A percentile compares a stretch with the other conserved stretches of the same genome.
Conservation (phyloP, 1,140 invertebrate genomes). For the Drosophila pruinosa region DNA sequence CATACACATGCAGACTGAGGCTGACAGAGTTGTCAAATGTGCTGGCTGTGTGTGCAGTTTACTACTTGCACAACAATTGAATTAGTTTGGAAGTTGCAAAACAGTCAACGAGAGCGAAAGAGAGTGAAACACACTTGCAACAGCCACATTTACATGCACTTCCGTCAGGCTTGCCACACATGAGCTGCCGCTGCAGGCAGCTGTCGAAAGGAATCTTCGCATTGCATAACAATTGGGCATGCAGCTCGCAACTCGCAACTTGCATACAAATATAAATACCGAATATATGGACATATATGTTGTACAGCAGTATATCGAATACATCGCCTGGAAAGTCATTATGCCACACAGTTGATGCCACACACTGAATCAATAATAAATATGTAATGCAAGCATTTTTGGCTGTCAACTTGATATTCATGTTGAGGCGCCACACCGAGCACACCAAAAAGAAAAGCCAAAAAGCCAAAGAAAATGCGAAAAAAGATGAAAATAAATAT, state of each 20-base stretch:
- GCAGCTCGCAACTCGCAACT: constrained; percentile 2
- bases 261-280: neutral
- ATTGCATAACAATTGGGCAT: constrained; percentile 50
- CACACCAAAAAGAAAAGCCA: constrained; percentile 9
- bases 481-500: neutral
- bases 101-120: constrained; percentile 15
- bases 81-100: constrained; percentile 75
- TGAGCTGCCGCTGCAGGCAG: constrained; percentile 7
- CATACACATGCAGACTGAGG: constrained; percentile 6
- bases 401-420: constrained; percentile 45
- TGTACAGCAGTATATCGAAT: neutral
- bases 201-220: constrained; percentile 33
- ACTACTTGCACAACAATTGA: constrained; percentile 68
- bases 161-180: constrained; percentile 34
- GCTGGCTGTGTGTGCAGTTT: constrained; percentile 22
- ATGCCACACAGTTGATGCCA: constrained; percentile 17
- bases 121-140: constrained; percentile 13
- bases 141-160: constrained; percentile 47
- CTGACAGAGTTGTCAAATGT: neutral
- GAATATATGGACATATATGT: neutral
- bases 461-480: neutral
- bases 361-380: constrained; percentile 43
- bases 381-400: constrained; percentile 41
- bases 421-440: neutral
- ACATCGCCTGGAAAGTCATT: constrained; percentile 37